phyloP scores from a whole-genome alignment of 1,140 invertebrate genomes.

The Drosophila simulans region DNA sequence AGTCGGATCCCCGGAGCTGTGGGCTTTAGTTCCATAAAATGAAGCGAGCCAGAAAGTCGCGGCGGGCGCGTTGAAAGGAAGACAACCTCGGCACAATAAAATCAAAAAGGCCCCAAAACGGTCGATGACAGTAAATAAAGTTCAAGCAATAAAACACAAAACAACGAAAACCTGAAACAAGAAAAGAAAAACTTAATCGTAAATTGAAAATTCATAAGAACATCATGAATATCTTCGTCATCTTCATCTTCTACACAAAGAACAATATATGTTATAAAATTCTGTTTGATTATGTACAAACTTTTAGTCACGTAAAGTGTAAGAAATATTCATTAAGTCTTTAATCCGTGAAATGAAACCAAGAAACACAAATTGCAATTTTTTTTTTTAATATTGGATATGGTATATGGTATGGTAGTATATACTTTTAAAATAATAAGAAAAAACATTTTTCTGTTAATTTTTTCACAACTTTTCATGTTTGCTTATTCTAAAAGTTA shows the following conservation, averaged over 20 bases:
- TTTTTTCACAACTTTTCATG: too few species aligned
- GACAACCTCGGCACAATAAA: constrained; percentile 15
- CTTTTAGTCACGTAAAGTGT: too few species aligned
- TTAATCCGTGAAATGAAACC: too few species aligned
- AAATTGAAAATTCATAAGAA: constrained; percentile 69
- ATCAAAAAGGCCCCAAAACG: constrained; percentile 13
- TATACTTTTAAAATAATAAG: too few species aligned
- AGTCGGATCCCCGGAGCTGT: constrained; percentile 30
- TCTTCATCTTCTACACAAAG: constrained; percentile 35
- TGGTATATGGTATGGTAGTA: too few species aligned
- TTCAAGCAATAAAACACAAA: constrained; percentile 28
- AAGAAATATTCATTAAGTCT: too few species aligned
- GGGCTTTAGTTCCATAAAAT: constrained; percentile 70
- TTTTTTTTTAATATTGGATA: too few species aligned
- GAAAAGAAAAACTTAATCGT: constrained; percentile 35
- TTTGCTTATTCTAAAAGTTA: too few species aligned
- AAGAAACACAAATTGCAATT: too few species aligned
- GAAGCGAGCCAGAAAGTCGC: constrained; percentile 75
- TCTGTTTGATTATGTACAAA: too few species aligned
- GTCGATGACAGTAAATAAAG: constrained; percentile 53
- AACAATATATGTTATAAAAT: neutral
- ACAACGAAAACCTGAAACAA: constrained; percentile 9
- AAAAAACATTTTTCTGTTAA: too few species aligned
- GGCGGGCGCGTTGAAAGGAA: constrained; percentile 58
- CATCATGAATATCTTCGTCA: constrained; percentile 42